These are phyloP conservation scores for Triplophysa siluroides DNA, from an alignment of 2,113 vertebrate species.

Conservation along the genomic window DNA sequence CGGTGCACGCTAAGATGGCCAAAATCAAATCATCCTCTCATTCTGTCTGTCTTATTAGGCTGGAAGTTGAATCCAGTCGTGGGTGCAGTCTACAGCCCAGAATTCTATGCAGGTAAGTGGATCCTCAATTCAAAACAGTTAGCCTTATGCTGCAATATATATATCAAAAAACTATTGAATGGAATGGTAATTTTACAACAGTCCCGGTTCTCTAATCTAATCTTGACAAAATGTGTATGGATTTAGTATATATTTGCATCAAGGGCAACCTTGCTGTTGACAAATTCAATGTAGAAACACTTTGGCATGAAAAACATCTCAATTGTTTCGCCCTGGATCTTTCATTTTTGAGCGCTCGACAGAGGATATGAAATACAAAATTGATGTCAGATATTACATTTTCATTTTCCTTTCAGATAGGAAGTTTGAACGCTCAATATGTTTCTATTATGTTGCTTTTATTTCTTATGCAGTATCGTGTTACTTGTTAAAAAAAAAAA, in stretches of 20 bases:
- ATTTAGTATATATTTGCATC: neutral
- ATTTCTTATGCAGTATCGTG: neutral
- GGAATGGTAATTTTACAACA: too few species aligned
- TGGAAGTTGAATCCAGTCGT: constrained; percentile 99
- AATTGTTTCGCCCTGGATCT: neutral
- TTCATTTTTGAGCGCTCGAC: neutral
- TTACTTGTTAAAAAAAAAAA: neutral
- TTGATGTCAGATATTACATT: constrained; percentile 3
- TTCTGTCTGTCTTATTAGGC: constrained; percentile 74
- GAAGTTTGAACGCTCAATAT: neutral
- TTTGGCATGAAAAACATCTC: neutral
- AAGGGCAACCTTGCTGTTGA: constrained; percentile 10
- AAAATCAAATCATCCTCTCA: constrained; percentile 33
- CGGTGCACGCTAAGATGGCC: constrained; percentile 3
- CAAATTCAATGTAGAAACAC: neutral
- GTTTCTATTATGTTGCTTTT: neutral
- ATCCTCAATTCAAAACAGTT: neutral
- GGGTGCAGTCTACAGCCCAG: constrained; percentile 96
- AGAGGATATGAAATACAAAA: constrained; percentile 18
- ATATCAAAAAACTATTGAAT: neutral
- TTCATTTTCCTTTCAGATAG: neutral
- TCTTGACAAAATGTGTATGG: too few species aligned
- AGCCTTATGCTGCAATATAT: neutral
- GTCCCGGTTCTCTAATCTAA: too few species aligned
- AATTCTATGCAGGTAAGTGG: constrained; percentile 97